phyloP scores from a whole-genome alignment of 2,888 invertebrate species.

The Tetranychus piercei region DNA sequence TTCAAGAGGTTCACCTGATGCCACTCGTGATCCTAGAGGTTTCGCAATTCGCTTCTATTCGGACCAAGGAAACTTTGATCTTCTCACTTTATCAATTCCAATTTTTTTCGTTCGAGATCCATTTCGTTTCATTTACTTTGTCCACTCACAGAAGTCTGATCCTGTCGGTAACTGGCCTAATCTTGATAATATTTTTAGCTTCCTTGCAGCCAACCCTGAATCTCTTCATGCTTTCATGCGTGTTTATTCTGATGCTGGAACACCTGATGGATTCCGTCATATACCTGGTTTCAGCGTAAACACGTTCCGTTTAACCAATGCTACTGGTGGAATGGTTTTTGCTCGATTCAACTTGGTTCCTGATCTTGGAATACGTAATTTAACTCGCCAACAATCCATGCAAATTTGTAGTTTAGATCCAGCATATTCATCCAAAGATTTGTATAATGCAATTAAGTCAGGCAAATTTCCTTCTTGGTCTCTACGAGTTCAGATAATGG shows the following conservation, averaged over 20 bases:
- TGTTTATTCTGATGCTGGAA: conserved; percentile 74
- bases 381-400: conserved; percentile 46
- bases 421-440: conserved; percentile 68
- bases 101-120: conserved; percentile 83
- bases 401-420: conserved; percentile 43
- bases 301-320: conserved; percentile 74
- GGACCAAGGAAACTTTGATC: conserved; percentile 70
- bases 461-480: conserved; percentile 49
- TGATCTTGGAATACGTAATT: conserved; percentile 68
- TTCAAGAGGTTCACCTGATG: conserved; percentile 75
- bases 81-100: conserved; percentile 74
- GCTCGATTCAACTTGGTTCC: conserved; percentile 71
- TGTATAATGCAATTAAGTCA: conserved; percentile 66
- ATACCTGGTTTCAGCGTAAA: conserved; percentile 94
- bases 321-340: conserved; percentile 48
- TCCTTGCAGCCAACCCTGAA: conserved; percentile 69
- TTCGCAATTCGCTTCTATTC: conserved; percentile 86
- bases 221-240: conserved; percentile 62
- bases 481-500: conserved; percentile 62
- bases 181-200: conserved; percentile 90
- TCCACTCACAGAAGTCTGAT: conserved; percentile 90
- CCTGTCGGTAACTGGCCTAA: conserved; percentile 66
- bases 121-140: conserved; percentile 73
- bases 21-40: conserved; percentile 72
- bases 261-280: conserved; percentile 72